Evolutionary conservation across 2,888 invertebrate species (phyloP).

Genomic region (Melanargia galathea): DNA sequence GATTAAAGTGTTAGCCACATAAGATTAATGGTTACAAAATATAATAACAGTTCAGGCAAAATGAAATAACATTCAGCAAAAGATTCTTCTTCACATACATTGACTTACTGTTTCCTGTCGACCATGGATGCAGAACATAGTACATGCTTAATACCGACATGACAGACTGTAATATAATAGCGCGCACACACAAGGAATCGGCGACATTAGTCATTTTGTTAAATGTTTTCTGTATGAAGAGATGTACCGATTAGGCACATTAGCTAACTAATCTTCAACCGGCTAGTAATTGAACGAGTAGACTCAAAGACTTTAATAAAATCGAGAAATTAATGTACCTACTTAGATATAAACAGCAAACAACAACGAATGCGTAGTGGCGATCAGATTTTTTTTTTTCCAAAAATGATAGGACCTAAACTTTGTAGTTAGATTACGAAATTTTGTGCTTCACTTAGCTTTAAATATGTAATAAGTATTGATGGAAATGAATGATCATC

Average conservation of each 20-base stretch:
- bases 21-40: conserved; percentile 64
- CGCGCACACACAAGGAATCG: conserved; percentile 71
- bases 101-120: conserved; percentile 91
- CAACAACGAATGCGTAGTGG: too few relatives aligned
- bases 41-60: conserved; percentile 70
- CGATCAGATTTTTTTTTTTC: too few relatives aligned
- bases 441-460: too few relatives aligned
- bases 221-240: conserved; percentile 8
- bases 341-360: too few relatives aligned
- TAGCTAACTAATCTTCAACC: background rate
- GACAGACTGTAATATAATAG: conserved; percentile 30
- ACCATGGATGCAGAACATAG: conserved; percentile 81
- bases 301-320: too few relatives aligned
- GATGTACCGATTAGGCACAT: conserved; percentile 8
- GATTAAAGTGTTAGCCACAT: conserved; percentile 75
- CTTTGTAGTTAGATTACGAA: too few relatives aligned
- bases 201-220: conserved; percentile 42
- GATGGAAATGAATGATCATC: too few relatives aligned
- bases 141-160: conserved; percentile 78
- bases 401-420: too few relatives aligned
- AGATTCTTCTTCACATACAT: conserved; percentile 73
- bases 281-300: background rate
- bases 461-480: too few relatives aligned
- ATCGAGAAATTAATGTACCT: too few relatives aligned
- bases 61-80: conserved; percentile 60